These are phyloP conservation scores for Gambusia holbrooki DNA, from an alignment of 2,113 vertebrate species.

Conservation along the genomic window DNA sequence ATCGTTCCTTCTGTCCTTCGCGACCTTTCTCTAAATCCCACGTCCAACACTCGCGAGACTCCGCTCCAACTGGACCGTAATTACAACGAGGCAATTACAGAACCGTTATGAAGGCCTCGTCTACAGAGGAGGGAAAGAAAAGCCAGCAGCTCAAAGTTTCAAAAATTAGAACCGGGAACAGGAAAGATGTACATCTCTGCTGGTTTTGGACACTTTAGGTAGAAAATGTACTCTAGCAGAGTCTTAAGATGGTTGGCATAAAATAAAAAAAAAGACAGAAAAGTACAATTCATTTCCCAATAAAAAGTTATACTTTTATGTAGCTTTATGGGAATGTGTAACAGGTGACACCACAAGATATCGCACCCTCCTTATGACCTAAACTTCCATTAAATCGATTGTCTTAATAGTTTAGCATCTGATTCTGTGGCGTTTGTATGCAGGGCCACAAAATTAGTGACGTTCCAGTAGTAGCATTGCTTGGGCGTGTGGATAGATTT, in stretches of 20 bases:
- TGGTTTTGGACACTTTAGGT: not conserved
- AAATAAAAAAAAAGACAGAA: not conserved
- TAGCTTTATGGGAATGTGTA: not conserved
- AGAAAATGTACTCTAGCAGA: not conserved
- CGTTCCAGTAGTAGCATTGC: too few species aligned
- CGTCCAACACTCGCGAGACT: slow-evolving; percentile 20
- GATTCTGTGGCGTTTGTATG: too few species aligned
- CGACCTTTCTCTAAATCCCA: slow-evolving; percentile 57
- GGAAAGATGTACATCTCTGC: slow-evolving; percentile 9
- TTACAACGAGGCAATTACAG: slow-evolving; percentile 61
- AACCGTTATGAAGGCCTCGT: slow-evolving; percentile 25
- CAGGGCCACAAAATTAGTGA: too few species aligned
- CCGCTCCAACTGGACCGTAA: slow-evolving; percentile 39
- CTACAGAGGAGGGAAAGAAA: slow-evolving; percentile 33
- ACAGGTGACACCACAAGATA: too few species aligned
- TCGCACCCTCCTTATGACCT: too few species aligned
- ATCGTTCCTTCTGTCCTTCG: slow-evolving; percentile 12
- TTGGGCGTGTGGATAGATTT: too few species aligned
- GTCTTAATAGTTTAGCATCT: too few species aligned
- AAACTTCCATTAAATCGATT: too few species aligned
- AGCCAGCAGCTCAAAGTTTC: slow-evolving; percentile 16
- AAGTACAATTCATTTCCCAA: not conserved
- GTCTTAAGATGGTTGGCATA: not conserved
- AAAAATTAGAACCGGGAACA: slow-evolving; percentile 8
- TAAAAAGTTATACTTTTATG: not conserved